These are phyloP conservation scores for Tenthredo distinguenda DNA, from an alignment of 2,888 invertebrate species.

Conservation along the genomic window DNA sequence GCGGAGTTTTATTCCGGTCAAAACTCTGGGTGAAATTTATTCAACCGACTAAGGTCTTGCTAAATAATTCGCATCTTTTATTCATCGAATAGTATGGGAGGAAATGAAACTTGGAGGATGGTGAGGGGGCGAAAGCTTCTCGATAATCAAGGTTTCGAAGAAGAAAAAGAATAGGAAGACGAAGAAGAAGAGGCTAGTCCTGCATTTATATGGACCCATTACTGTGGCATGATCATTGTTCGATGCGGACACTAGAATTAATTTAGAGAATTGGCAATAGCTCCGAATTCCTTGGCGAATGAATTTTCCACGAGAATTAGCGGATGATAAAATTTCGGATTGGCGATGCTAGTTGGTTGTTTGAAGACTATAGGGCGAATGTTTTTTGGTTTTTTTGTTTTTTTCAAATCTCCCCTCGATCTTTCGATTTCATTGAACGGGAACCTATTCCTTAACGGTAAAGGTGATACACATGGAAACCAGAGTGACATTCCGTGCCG, in stretches of 20 bases:
- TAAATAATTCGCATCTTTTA: not conserved
- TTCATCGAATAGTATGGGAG: not conserved
- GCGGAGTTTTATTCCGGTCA: not conserved
- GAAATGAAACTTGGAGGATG: not conserved
- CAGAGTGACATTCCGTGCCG: slow-evolving; percentile 25
- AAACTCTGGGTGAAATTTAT: not conserved
- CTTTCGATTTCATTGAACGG: slow-evolving; percentile 38
- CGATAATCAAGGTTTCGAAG: slow-evolving; percentile 8
- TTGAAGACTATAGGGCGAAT: not conserved
- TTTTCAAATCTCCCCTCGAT: not conserved
- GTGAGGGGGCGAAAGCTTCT: not conserved
- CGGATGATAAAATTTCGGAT: not conserved
- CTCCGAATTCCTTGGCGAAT: not conserved
- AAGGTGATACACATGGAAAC: slow-evolving; percentile 5
- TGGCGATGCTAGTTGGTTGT: not conserved
- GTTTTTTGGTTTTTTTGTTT: not conserved
- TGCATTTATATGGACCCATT: slow-evolving; percentile 34
- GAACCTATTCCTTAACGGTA: slow-evolving; percentile 19
- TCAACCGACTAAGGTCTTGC: not conserved
- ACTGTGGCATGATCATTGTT: slow-evolving; percentile 4
- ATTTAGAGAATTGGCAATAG: slow-evolving; percentile 16
- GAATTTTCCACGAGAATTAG: not conserved
- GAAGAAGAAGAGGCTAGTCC: not conserved
- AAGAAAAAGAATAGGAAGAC: not conserved
- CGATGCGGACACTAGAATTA: not conserved